Base-by-base conservation (phyloP, 2,888 invertebrate genomes). In the Nectonema munidae region DNA sequence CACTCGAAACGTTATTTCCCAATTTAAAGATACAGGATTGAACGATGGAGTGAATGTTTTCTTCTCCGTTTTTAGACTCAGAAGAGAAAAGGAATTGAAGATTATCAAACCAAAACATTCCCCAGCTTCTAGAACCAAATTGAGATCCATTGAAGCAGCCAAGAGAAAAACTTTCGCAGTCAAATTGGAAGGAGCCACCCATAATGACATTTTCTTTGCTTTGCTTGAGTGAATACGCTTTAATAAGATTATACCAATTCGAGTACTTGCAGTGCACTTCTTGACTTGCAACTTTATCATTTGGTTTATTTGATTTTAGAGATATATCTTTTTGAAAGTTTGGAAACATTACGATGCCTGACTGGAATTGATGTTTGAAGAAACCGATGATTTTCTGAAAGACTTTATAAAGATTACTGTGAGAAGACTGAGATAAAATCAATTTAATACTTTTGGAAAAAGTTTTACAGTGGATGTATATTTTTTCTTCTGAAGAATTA, bases 71-170 rank as follows among this genome's bases (percentile, higher is more conserved):
- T 54, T 79, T 76, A 1, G 81, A 77, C 54, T 81, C 79, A 0
- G 79, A 76, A 13, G 75, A 70, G 55, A 81, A 81, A 49, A 71
- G 73, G 45, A 81, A 76, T 49, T 70, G 71, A 0, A 81, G 81
- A 49, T 83, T 76, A 52, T 72, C 71, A n/a, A n/a, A n/a, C n/a
- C n/a, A n/a, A n/a, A n/a, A 52, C 71, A 86, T 55, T 3, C 81
- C 83, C 83, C 86, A 86, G 2, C 74, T 75, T 57, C 81, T 81
- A 40, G 77, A 68, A 48, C 79, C 76, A 55, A 86, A 79, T 57
- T 83, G 83, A 51, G 77, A 74, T 21, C 86, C 86, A 55, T 86
- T 81, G 63, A 86, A 86, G 55, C 86, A 86, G 3, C 81, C 83
- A 44, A 86, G 59, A 3, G 81, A 77, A 41, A 86, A 72, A 55